Base-by-base conservation (phyloP, 2,797 vertebrate species). In the Spheniscus humboldti region DNA sequence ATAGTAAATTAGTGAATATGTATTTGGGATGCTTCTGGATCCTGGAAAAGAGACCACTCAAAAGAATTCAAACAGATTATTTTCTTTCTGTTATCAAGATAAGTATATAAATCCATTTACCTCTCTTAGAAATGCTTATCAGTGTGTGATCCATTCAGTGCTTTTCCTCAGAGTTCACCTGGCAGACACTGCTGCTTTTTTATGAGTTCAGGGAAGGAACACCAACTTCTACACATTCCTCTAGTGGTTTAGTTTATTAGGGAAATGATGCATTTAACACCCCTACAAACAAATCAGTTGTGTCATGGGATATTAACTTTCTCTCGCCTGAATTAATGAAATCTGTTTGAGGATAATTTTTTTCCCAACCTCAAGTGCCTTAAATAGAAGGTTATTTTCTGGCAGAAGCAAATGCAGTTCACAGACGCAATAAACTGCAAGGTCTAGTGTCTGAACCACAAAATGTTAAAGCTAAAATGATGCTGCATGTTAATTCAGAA, bases 271-370 rank as follows among this genome's bases (percentile, higher is more conserved):
- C 95, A 97, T 97, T 96, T 97, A 97, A 95, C 92, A 94, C 69
- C 76, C 89, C 37, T 92, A 83, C 94, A 97, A 96, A 97, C 92
- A 96, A 96, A 97, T 96, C 56, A 62, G 73, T 96, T 95, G 83
- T 94, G 89, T 95, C 96, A 97, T 96, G 97, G 91, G 90, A 95
- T 95, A 96, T 97, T 97, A 97, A 96, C 91, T 96, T 97, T 94
- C 91, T 95, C 86, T 94, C 97, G 91, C 87, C 86, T 96, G 93
- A 96, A 96, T 94, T 96, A 97, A 96, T 96, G 94, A 97, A 97
- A 96, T 85, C 83, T 94, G 55, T 92, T 90, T 35, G 77, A 94
- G 81, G 91, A 83, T 80, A 30, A 68, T 95, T 88, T 81, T 76
- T 80, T 83, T 35, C 48, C 45, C 75, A 93, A 94, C 78, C 83